Base-by-base conservation (phyloP, 2,888 invertebrate species). In the Drosophila aldrichi region DNA sequence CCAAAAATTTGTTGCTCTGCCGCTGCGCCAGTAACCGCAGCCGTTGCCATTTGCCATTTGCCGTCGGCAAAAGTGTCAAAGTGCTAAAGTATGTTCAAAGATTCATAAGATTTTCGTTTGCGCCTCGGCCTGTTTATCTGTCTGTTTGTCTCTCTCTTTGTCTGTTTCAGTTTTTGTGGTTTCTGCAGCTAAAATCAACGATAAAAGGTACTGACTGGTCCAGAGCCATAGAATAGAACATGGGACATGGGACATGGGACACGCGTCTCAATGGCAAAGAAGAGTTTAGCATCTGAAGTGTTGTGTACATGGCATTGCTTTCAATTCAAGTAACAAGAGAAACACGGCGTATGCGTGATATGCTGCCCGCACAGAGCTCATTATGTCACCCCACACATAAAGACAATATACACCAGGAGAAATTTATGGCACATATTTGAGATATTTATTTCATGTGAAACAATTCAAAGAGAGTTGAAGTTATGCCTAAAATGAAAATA, bases 41-140 rank as follows among this genome's bases (percentile, higher is more conserved):
- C 56, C 61, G 20, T 55, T 61, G 67, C 73, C 79, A 77, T 70
- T 66, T 68, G 51, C 51, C 51, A 51, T 54, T 54, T 54, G 71
- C 84, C 71, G 61, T 63, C 72, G 81, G 78, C 76, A 73, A 79
- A 85, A 85, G 82, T 88, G 85, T 88, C 83, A 87, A 91, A 91
- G 91, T 91, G 91, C 85, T 89, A 91, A 91, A 91, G 90, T 88
- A 73, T 91, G 87, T 90, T 91, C 86, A 90, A 91, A 91, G 88
- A 91, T 88, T 91, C 91, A 91, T 90, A 91, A 88, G 89, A 81
- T 90, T 83, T 77, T 76, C 36, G 76, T 77, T 76, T 29, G n/a
- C 29, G 48, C 40, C 29, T 32, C 48, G 16, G 32, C 46, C 46
- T 46, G 49, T 64, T 64, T 44, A 32, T 43, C 43, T 20, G 20